Evolutionary conservation across 2,797 vertebrate genomes (phyloP), one percentile per base, ranked within the genome.

Genomic region (Sebastes vulpes): DNA sequence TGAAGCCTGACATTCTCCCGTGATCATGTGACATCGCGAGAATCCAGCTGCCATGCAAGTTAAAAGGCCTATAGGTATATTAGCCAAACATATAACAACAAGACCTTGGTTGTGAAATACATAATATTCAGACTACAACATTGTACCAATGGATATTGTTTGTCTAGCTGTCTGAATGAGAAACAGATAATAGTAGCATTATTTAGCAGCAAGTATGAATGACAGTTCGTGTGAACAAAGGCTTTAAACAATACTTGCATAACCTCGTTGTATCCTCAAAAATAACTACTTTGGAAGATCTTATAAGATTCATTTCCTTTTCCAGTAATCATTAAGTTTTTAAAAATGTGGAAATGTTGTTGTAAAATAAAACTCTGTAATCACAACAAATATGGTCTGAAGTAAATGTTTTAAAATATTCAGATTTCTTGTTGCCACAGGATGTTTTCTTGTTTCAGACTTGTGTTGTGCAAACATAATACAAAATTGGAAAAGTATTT

Each of bases 401-500:
- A 11, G 10, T 35, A 31, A 72, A 57, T n/a, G 32, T 18, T 70
- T 54, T 48, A 9, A 59, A 72, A 60, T 28, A 26, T 53, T 72
- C 3, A 42, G 25, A 60, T 77, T 54, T 66, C 5, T 23, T 50
- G 14, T 76, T 76, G 18, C 46, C 32, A 58, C 10, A 4, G 48
- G 64, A 65, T 46, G 57, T 29, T 53, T 59, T 48, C 2, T 32
- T 26, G 25, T 67, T 65, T 71, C 21, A 56, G 67, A 81, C 20
- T 46, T 35, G 31, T 58, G 23, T 52, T 68, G 42, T 73, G 10
- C 29, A 76, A 68, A 72, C 42, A 38, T 2, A 12, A 52, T n/a
- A 59, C 25, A 23, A 28, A 63, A 75, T n/a, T 70, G 56, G 46
- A 60, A 76, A 66, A 48, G 38, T n/a, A 72, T 73, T 78, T 88